Evolutionary conservation across 2,888 invertebrate genomes (phyloP).

Genomic region (Trichacis sp.): DNA sequence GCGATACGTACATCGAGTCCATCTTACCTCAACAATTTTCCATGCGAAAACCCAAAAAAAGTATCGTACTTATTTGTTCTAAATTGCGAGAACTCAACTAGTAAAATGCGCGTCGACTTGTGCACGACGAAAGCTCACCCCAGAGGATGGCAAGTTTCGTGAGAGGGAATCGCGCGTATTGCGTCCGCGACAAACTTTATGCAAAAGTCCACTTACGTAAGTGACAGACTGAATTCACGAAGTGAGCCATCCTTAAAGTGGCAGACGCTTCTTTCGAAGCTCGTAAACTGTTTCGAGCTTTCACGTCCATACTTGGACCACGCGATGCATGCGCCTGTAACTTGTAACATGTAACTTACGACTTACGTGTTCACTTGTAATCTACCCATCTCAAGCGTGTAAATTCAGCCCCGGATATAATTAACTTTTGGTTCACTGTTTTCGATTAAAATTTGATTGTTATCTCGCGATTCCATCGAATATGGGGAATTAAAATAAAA

Average conservation of each 20-base stretch:
- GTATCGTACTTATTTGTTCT: no score
- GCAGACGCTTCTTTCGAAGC: constrained; percentile 24
- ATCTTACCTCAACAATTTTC: no score
- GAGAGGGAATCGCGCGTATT: constrained; percentile 1
- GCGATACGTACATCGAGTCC: no score
- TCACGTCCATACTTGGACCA: neutral
- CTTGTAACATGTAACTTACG: neutral
- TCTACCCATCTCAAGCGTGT: neutral
- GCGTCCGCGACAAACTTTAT: constrained; percentile 12
- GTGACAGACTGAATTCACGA: constrained; percentile 8
- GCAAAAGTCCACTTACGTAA: constrained; percentile 13
- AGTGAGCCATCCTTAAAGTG: constrained; percentile 12
- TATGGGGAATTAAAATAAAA: no score
- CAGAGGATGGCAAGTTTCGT: constrained; percentile 3
- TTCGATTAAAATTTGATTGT: no score
- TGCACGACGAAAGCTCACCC: neutral
- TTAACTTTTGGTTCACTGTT: neutral
- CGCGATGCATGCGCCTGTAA: neutral
- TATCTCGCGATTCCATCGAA: no score
- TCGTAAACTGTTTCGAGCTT: constrained; percentile 8
- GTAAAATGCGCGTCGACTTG: neutral
- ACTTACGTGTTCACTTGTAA: neutral
- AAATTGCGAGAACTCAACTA: no score
- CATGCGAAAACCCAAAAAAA: no score
- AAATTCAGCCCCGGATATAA: neutral